Conservation (phyloP, 2,113 vertebrate genomes). For the Haplotaxodon microlepis region DNA sequence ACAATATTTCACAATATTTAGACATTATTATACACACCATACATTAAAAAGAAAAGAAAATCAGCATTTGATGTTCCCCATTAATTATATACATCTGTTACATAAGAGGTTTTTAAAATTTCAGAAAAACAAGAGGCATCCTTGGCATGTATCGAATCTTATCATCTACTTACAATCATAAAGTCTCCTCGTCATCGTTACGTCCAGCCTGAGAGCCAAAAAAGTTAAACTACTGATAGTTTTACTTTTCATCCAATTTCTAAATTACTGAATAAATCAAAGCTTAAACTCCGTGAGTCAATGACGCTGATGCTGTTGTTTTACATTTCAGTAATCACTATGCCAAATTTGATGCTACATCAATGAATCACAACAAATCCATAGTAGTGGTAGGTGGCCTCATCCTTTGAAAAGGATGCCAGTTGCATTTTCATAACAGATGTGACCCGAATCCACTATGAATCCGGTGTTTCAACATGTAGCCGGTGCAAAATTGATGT, state of each 20-base stretch:
- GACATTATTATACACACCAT: not conserved
- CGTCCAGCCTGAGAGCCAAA: not conserved
- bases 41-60: not conserved
- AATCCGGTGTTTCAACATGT: rapidly evolving
- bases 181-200: not conserved
- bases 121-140: not conserved
- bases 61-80: not conserved
- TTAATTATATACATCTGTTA: not conserved
- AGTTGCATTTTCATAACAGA: not conserved
- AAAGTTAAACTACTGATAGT: not conserved
- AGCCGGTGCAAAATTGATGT: not conserved
- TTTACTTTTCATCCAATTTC: not conserved
- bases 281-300: not conserved
- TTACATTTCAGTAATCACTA: not conserved
- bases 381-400: not conserved
- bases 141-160: not conserved
- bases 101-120: not conserved
- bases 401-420: not conserved
- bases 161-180: not conserved
- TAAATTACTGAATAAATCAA: not conserved
- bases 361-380: not conserved
- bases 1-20: not conserved
- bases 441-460: not conserved
- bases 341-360: not conserved
- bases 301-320: not conserved